Evolutionary conservation across 92 coral and sea anemone species (phyloP), one percentile per base, ranked within the genome.

Genomic region (Porites lobata): DNA sequence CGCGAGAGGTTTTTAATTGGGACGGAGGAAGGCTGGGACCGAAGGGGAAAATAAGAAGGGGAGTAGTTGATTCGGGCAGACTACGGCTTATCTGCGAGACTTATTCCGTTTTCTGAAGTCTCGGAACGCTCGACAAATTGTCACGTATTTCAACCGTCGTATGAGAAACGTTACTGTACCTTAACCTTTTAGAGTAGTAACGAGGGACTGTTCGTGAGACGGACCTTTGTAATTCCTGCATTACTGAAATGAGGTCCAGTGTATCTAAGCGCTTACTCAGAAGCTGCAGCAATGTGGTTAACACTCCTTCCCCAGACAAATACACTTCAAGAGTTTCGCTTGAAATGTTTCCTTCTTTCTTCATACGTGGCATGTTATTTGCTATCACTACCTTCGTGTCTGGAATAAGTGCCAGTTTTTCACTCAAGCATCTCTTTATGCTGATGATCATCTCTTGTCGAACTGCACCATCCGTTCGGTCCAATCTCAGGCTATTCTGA

Each of bases 191-290:
- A 66, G 9, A 43, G 21, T 5, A 4, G 24, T 1, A 20, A 24
- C 26, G 1, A 24, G 26, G 26, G 26, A 24, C 38, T 32, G 38
- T 32, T 32, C 4, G 21, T 1, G 72, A 15, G 22, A 22, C 8
- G 4, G 77, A 50, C 77, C 77, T 72, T 72, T 15, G 22, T 19
- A 72, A 43, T 57, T 72, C 77, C 32, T 38, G 56, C 77, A 72
- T 72, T 6, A 72, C 32, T 17, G 77, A 17, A 20, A 72, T 43
- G 54, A 72, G 58, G 13, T 72, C 77, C 57, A 72, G 18, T 17
- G 77, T 38, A 56, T 38, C 19, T 57, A 56, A 72, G 20, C 77
- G 77, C 57, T 72, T 72, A 7, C 17, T 43, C 11, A 72, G 77
- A 51, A 72, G n/a, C 77, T 72, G 22, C 43, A 67, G 38, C 47